phyloP scores from a whole-genome alignment of 2,888 invertebrate genomes.

The Agonopterix heracliana region DNA sequence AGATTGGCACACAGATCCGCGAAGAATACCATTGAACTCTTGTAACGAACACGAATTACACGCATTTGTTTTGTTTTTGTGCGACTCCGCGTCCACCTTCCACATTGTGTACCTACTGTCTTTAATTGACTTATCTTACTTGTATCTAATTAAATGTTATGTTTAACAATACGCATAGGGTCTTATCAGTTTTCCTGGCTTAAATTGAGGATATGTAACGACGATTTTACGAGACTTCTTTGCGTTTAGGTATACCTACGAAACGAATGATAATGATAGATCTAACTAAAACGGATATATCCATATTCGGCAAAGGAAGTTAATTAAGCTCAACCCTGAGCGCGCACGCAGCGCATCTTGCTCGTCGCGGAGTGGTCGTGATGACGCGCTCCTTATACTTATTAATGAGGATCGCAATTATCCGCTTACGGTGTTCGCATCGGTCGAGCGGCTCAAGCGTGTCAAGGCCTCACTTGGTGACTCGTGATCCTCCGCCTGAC shows the following conservation, averaged over 20 bases:
- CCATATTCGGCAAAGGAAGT: constrained; percentile 44
- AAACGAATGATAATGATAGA: too few species aligned
- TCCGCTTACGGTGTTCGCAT: constrained; percentile 40
- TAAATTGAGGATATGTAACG: too few species aligned
- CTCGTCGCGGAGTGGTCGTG: constrained; percentile 22
- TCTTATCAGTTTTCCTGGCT: too few species aligned
- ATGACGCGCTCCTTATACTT: constrained; percentile 38
- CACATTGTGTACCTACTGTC: too few species aligned
- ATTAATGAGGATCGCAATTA: constrained; percentile 50
- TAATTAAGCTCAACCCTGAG: constrained; percentile 52
- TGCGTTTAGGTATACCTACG: too few species aligned
- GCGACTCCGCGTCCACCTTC: constrained; percentile 6
- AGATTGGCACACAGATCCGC: constrained; percentile 54
- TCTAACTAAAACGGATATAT: constrained; percentile 7
- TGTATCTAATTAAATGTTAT: too few species aligned
- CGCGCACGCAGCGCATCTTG: constrained; percentile 33
- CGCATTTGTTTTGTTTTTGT: constrained; percentile 26
- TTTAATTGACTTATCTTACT: too few species aligned
- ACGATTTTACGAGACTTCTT: too few species aligned
- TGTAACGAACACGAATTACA: constrained; percentile 22
- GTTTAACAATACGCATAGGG: too few species aligned
- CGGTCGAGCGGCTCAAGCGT: constrained; percentile 35
- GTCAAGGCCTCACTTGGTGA: constrained; percentile 47
- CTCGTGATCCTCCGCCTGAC: constrained; percentile 27
- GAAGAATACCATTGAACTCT: constrained; percentile 47